Evolutionary conservation across 1,140 invertebrate genomes (phyloP), one percentile per base, ranked within the genome.

Genomic region (Drosophila pandora): DNA sequence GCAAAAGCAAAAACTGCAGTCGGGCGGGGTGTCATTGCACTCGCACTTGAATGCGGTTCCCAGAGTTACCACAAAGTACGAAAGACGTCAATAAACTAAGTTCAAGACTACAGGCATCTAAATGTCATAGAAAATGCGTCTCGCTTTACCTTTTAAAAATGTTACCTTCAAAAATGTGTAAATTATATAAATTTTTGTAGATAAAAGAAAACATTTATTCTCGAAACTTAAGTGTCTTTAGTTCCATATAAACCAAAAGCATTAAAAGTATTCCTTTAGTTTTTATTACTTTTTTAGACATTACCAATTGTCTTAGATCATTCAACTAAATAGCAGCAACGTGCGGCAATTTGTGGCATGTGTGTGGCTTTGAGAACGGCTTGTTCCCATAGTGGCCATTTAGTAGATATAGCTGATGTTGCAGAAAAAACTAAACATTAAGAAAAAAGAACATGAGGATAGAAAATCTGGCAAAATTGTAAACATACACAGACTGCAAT

Each of bases 261-360:
- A 37, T 37, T 37, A 32, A 58, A 34, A 21, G 6, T 30, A 17
- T 28, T 23, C 2, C 10, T 8, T 23, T 3, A 17, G 50, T 12
- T 49, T 34, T 23, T 32, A 50, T 23, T 12, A 2, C n/a, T 60
- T 52, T 52, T 25, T 28, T 54, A 37, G 34, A 37, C 3, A 12
- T 37, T 37, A 74, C 74, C 65, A 87, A 81, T 83, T 79, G 71
- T 45, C 34, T 68, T 57, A 71, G 65, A 63, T 68, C 55, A 76
- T 39, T 68, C 78, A 56, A 43, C 69, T 60, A 82, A 85, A 82
- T 87, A 45, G 62, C 56, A 63, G 77, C 59, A 60, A 81, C 78
- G 82, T 81, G 78, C 43, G 53, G 61, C 60, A 85, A 87, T 85
- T 68, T 57, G 63, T 56, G 61, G 61, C 49, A 68, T 67, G 64